phyloP scores from a whole-genome alignment of 1,140 invertebrate genomes.

The Drosophila nannoptera region DNA sequence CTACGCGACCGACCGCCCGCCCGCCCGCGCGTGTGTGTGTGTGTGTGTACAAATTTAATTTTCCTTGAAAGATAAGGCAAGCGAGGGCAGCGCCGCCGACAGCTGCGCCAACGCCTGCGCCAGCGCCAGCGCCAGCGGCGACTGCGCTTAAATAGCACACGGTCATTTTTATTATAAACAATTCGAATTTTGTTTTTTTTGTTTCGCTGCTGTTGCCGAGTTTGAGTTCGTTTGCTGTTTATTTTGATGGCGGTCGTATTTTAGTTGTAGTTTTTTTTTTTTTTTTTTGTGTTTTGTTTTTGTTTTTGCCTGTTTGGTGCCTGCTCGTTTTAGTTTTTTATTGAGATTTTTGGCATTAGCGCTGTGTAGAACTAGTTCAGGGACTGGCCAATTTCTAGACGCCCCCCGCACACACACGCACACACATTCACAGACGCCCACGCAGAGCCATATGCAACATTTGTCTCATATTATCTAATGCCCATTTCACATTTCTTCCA shows the following conservation, averaged over 20 bases:
- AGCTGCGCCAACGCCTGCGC: slow-evolving; percentile 13
- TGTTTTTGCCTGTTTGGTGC: too few relatives aligned
- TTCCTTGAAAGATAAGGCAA: slow-evolving; percentile 76
- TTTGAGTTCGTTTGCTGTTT: slow-evolving; percentile 56
- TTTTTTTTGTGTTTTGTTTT: slow-evolving; percentile 22
- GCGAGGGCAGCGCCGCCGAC: slow-evolving; percentile 33
- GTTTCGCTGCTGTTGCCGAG: slow-evolving; percentile 56
- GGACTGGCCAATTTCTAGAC: slow-evolving; percentile 52
- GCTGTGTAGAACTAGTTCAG: slow-evolving; percentile 66
- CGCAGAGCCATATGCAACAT: background rate
- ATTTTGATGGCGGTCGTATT: slow-evolving; percentile 54
- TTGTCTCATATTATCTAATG: slow-evolving; percentile 6
- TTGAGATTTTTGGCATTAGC: slow-evolving; percentile 49
- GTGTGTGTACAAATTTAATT: slow-evolving; percentile 55
- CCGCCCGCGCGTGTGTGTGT: background rate
- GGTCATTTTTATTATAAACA: slow-evolving; percentile 78
- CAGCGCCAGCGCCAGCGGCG: slow-evolving; percentile 28
- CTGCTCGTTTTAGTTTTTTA: slow-evolving; percentile 45
- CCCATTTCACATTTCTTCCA: slow-evolving; percentile 22
- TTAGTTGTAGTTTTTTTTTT: slow-evolving; percentile 26
- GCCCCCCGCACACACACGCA: too few relatives aligned
- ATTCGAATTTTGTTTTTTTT: slow-evolving; percentile 56
- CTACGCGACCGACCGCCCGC: too few relatives aligned
- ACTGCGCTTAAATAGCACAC: slow-evolving; percentile 73
- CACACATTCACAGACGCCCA: too few relatives aligned